Evolutionary conservation across 2,888 invertebrate species (phyloP).

Genomic region (Agrochola lychnidis): DNA sequence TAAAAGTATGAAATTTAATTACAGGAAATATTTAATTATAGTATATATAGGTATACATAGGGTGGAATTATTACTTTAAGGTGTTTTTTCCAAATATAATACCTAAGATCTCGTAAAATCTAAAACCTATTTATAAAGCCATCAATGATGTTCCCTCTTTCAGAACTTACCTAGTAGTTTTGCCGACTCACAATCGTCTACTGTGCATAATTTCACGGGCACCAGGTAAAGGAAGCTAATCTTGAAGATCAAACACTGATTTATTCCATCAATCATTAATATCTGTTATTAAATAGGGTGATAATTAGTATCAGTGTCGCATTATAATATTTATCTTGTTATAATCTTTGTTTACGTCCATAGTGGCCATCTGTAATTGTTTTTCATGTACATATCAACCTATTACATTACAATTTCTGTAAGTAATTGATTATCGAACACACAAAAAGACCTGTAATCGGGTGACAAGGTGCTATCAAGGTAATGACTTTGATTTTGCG

Average conservation of each 20-base stretch:
- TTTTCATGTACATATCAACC: slow-evolving; percentile 16
- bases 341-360: slow-evolving; percentile 17
- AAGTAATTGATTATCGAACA: slow-evolving; percentile 7
- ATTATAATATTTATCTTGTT: slow-evolving; percentile 53
- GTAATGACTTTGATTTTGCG: slow-evolving; percentile 36
- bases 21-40: not conserved
- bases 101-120: not conserved
- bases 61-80: not conserved
- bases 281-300: slow-evolving; percentile 49
- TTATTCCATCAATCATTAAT: slow-evolving; percentile 64
- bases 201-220: slow-evolving; percentile 44
- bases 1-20: not conserved
- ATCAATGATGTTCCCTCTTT: not conserved
- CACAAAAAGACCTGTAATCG: slow-evolving; percentile 12
- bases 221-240: slow-evolving; percentile 59
- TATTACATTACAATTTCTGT: slow-evolving; percentile 6
- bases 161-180: slow-evolving; percentile 65
- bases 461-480: slow-evolving; percentile 29
- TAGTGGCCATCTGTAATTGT: slow-evolving; percentile 26
- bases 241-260: slow-evolving; percentile 70
- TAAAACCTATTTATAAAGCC: not conserved
- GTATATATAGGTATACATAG: no score
- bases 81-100: not conserved
- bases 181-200: slow-evolving; percentile 59
- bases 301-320: slow-evolving; percentile 57